Conservation (phyloP, 2,888 invertebrate species). For the Scaptodrosophila latifasciaeformis region DNA sequence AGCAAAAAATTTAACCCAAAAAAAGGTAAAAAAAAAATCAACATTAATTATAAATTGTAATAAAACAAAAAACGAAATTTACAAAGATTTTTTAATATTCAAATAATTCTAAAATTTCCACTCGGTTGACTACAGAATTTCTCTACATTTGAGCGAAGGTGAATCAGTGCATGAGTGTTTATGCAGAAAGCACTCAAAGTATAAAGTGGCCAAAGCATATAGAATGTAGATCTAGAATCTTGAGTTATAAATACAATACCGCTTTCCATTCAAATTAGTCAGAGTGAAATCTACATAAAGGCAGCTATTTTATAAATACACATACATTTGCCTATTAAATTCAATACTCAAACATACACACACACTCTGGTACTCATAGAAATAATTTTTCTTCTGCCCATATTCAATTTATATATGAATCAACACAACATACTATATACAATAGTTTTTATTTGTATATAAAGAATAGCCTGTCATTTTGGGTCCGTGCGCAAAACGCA, state of each 20-base stretch:
- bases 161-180: slow-evolving; percentile 9
- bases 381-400: slow-evolving; percentile 18
- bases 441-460: slow-evolving; percentile 15
- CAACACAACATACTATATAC: slow-evolving; percentile 11
- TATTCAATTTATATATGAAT: slow-evolving; percentile 18
- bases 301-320: slow-evolving; percentile 2
- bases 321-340: slow-evolving; percentile 43
- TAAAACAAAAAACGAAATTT: slow-evolving; percentile 43
- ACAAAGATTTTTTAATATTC: slow-evolving; percentile 62
- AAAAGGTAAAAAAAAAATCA: slow-evolving; percentile 20
- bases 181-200: slow-evolving; percentile 16
- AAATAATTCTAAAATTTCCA: slow-evolving; percentile 50
- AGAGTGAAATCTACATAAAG: slow-evolving; percentile 9
- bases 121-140: slow-evolving; percentile 39
- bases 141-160: slow-evolving; percentile 50
- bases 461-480: slow-evolving; percentile 41
- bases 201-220: slow-evolving; percentile 10
- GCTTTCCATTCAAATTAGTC: slow-evolving; percentile 37
- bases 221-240: no score
- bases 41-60: slow-evolving; percentile 43
- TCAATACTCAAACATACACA: slow-evolving; percentile 28
- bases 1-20: slow-evolving; percentile 23
- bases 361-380: slow-evolving; percentile 13
- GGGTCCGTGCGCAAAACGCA: slow-evolving; percentile 64
- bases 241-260: slow-evolving; percentile 54